Percentiles rank a stretch among this genome's conserved stretches.
phyloP scores from a whole-genome alignment of 2,888 invertebrate species.

The Therioaphis trifolii region DNA sequence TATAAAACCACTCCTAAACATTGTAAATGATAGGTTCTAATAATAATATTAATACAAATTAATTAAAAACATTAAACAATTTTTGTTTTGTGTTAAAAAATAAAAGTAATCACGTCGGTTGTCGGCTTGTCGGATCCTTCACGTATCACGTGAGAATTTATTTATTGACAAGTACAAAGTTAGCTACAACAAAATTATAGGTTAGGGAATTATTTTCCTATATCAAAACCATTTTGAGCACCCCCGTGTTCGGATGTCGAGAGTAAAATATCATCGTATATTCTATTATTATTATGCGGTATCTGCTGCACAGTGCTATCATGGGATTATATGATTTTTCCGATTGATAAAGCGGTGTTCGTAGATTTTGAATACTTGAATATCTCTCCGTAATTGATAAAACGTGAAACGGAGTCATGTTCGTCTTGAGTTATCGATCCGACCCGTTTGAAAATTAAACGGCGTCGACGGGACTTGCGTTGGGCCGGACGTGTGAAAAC shows the following conservation, averaged over 20 bases:
- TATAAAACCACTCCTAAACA: conserved; percentile 53
- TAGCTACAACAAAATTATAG: background rate
- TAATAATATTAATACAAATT: too few species aligned
- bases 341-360: background rate
- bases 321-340: background rate
- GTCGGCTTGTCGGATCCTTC: too few species aligned
- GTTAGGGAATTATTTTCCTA: background rate
- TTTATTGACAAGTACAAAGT: background rate
- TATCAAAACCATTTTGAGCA: background rate
- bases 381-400: background rate
- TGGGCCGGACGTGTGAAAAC: background rate
- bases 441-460: too few species aligned
- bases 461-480: background rate
- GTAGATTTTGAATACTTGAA: background rate
- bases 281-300: too few species aligned
- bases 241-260: background rate
- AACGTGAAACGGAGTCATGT: too few species aligned
- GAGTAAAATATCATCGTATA: background rate
- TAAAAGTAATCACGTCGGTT: too few species aligned
- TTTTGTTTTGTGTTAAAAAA: too few species aligned
- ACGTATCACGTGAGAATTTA: too few species aligned
- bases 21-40: background rate
- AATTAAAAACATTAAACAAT: too few species aligned
- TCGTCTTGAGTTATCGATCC: background rate
- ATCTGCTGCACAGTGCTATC: background rate